phyloP scores from a whole-genome alignment of 2,797 vertebrate genomes.

The Onychomys torridus region DNA sequence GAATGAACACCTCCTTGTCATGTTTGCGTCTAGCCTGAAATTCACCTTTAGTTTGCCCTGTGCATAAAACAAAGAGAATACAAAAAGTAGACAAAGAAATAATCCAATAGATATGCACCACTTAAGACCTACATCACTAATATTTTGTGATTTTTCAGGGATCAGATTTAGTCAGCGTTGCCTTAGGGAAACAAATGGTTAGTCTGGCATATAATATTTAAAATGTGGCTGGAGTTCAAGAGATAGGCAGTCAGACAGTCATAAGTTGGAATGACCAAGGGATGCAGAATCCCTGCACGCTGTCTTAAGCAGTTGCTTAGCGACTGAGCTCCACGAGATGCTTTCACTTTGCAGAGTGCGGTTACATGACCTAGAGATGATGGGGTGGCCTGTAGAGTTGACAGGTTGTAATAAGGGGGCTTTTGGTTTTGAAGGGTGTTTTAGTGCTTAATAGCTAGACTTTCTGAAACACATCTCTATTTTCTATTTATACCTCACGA shows the following conservation, averaged over 20 bases:
- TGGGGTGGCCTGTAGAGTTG: slow-evolving; percentile 40
- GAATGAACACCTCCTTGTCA: slow-evolving; percentile 4
- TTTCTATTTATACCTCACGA: slow-evolving; percentile 1
- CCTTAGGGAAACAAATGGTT: slow-evolving; percentile 60
- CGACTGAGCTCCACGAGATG: slow-evolving; percentile 46
- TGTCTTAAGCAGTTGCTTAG: slow-evolving; percentile 65
- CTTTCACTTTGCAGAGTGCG: slow-evolving; percentile 51
- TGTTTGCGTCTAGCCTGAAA: background rate
- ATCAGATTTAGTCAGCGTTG: slow-evolving; percentile 22
- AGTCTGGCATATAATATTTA: slow-evolving; percentile 20
- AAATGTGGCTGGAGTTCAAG: slow-evolving; percentile 46
- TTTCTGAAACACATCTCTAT: slow-evolving; percentile 34
- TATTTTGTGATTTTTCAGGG: slow-evolving; percentile 30
- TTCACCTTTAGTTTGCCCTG: background rate
- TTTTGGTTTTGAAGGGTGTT: background rate
- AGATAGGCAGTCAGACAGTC: slow-evolving; percentile 46
- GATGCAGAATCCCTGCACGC: background rate
- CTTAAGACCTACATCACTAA: background rate
- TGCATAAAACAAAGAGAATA: slow-evolving; percentile 13
- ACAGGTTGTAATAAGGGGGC: slow-evolving; percentile 54
- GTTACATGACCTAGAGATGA: slow-evolving; percentile 46
- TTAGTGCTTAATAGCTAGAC: slow-evolving; percentile 51
- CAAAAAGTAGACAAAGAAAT: background rate
- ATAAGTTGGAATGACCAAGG: slow-evolving; percentile 27
- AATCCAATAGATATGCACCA: background rate